Conservation (phyloP, 2,797 vertebrate species). For the Sebastes vulpes region DNA sequence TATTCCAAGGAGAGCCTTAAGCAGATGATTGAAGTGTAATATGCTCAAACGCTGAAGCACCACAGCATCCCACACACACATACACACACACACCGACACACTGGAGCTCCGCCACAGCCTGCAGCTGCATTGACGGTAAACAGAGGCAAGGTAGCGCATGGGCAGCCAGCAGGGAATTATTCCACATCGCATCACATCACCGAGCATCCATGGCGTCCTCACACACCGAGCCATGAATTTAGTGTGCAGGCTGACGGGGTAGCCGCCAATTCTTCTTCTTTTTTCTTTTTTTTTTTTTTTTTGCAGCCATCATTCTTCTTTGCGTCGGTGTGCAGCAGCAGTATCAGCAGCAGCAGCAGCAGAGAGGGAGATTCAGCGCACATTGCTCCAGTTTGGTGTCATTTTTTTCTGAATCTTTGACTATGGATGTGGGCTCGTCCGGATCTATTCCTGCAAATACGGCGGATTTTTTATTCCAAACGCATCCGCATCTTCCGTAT, state of each 20-base stretch:
- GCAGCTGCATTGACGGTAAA: conserved; percentile 82
- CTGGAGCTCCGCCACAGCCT: conserved; percentile 45
- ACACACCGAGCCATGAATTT: conserved; percentile 58
- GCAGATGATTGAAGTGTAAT: conserved; percentile 18
- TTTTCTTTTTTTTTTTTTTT: background rate
- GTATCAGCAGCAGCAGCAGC: background rate
- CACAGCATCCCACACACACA: conserved; percentile 32
- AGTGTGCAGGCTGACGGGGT: conserved; percentile 43
- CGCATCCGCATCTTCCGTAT: conserved; percentile 55
- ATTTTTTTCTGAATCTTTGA: conserved; percentile 49
- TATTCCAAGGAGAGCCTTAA: conserved; percentile 17
- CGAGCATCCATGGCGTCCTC: conserved; percentile 76
- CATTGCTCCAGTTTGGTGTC: conserved; percentile 45
- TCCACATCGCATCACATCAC: conserved; percentile 83
- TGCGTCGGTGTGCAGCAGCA: conserved; percentile 55
- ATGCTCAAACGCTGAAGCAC: conserved; percentile 18
- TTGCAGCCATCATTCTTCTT: conserved; percentile 46
- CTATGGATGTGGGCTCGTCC: conserved; percentile 76
- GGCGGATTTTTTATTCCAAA: conserved; percentile 52
- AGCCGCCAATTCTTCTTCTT: conserved; percentile 9
- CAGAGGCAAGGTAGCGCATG: conserved; percentile 80
- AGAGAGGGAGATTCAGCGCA: conserved; percentile 25
- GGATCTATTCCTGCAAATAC: conserved; percentile 57
- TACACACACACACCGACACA: conserved; percentile 3
- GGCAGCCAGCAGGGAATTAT: conserved; percentile 81